These are phyloP conservation scores for Cladorhizidae sp. DNA, from an alignment of 37 sponge, comb jelly and placozoan species.

Conservation along the genomic window DNA sequence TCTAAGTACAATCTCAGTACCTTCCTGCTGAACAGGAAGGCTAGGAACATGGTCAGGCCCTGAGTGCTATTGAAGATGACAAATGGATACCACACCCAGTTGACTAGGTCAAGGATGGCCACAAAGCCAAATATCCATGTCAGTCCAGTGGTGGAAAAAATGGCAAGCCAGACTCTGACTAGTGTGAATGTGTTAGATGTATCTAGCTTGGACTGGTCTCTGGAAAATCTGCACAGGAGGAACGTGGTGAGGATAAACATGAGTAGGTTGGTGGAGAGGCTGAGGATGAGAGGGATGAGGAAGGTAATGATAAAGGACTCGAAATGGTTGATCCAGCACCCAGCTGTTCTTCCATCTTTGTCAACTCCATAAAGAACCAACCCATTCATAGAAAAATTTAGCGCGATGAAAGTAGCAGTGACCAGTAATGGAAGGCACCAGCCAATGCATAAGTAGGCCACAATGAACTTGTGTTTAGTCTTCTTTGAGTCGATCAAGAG, in stretches of 20 bases:
- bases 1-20: slow-evolving; percentile 26
- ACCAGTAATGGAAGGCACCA: slow-evolving; percentile 40
- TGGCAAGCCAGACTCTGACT: slow-evolving; percentile 5
- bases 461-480: not conserved
- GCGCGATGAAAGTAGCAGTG: not conserved
- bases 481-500: not conserved
- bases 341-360: not conserved
- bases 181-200: not conserved
- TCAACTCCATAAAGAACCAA: slow-evolving; percentile 41
- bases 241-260: slow-evolving; percentile 6
- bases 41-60: slow-evolving; percentile 28
- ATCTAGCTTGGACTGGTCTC: not conserved
- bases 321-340: slow-evolving; percentile 43
- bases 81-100: slow-evolving; percentile 64
- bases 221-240: not conserved
- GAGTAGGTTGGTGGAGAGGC: slow-evolving; percentile 5
- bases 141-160: not conserved
- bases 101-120: not conserved
- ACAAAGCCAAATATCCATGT: too few relatives aligned
- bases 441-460: slow-evolving; percentile 36
- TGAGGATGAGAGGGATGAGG: slow-evolving; percentile 17
- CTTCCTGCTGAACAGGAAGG: slow-evolving; percentile 37
- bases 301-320: slow-evolving; percentile 26
- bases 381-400: slow-evolving; percentile 33
- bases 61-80: slow-evolving; percentile 58